These are phyloP conservation scores for Morelia viridis DNA, from an alignment of 2,797 vertebrate genomes.

Conservation along the genomic window DNA sequence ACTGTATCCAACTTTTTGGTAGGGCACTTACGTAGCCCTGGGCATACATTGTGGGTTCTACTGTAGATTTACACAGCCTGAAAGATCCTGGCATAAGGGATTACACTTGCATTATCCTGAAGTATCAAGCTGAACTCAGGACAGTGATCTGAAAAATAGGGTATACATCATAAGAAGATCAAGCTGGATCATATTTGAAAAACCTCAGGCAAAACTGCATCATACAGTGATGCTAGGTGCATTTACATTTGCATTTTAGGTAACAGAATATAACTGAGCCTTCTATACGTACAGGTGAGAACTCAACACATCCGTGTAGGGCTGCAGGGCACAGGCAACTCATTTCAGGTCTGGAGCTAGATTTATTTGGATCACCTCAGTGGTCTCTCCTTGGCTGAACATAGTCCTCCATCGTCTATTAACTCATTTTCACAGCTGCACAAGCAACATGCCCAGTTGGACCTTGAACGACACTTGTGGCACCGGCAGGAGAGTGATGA, in stretches of 20 bases:
- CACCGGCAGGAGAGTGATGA: constrained; percentile 95
- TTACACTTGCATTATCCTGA: neutral
- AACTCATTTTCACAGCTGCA: constrained; percentile 75
- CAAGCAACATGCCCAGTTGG: constrained; percentile 90
- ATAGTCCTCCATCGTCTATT: neutral
- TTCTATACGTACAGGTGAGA: neutral
- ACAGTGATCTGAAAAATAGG: neutral
- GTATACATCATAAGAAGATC: neutral
- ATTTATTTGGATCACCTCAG: neutral
- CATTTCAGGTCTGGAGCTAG: neutral
- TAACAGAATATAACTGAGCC: neutral
- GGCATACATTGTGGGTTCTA: neutral
- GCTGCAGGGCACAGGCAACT: neutral
- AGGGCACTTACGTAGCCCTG: neutral
- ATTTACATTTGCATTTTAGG: neutral
- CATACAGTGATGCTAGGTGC: neutral
- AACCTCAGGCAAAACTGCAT: neutral
- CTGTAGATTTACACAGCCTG: neutral
- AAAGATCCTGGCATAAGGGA: neutral
- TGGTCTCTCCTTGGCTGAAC: neutral
- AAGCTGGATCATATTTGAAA: neutral
- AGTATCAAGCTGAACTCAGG: neutral
- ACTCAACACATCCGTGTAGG: neutral
- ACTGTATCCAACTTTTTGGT: neutral
- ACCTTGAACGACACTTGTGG: constrained; percentile 92